Percentiles rank a stretch among this genome's conserved stretches.
These are phyloP conservation scores for Tuta absoluta DNA, from an alignment of 2,888 invertebrate species.

Conservation along the genomic window DNA sequence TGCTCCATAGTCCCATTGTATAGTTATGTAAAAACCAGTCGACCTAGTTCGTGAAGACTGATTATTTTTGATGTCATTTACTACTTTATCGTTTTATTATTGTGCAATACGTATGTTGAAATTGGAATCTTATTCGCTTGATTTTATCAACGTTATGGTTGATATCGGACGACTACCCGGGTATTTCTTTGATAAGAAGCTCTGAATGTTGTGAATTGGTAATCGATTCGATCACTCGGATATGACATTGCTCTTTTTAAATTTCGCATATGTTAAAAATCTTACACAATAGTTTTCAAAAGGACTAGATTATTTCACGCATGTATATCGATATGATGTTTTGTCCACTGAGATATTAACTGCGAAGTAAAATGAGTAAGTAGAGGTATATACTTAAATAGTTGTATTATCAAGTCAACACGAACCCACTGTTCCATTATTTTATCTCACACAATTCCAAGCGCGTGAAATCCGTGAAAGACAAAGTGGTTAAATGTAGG, in stretches of 20 bases:
- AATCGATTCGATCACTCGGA: too few relatives aligned
- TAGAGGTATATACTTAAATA: neutral
- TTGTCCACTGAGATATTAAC: too few relatives aligned
- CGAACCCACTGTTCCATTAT: neutral
- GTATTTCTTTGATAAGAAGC: too few relatives aligned
- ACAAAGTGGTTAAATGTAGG: conserved; percentile 5
- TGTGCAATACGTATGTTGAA: neutral
- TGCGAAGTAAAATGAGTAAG: too few relatives aligned
- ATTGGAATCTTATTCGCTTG: neutral
- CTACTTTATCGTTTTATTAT: neutral
- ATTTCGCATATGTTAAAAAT: too few relatives aligned
- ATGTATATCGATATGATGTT: too few relatives aligned
- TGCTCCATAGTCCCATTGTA: neutral
- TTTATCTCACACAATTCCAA: neutral
- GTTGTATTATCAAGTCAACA: neutral
- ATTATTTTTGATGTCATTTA: neutral
- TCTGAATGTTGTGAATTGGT: too few relatives aligned
- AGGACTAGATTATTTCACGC: too few relatives aligned
- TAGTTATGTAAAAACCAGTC: neutral
- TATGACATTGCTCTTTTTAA: too few relatives aligned
- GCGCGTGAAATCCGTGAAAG: neutral
- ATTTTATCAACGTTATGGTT: neutral
- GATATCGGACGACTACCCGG: neutral
- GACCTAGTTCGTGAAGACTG: conserved; percentile 2
- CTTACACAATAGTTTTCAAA: too few relatives aligned